Conservation (phyloP, 2,888 invertebrate genomes). For the Meliscaeva auricollis region DNA sequence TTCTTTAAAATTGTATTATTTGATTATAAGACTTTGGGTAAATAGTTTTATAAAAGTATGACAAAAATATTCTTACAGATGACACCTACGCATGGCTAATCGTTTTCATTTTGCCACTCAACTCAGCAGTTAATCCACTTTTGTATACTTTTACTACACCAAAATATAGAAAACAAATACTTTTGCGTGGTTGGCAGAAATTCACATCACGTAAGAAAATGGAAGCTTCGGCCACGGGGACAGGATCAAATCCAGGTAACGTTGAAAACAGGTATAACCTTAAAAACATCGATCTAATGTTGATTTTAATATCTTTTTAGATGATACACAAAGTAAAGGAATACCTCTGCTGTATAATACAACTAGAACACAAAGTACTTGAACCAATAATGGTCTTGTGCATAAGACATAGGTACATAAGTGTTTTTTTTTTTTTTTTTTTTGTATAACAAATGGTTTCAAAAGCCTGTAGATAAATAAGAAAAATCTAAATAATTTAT, state of each 20-base stretch:
- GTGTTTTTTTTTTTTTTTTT: not conserved
- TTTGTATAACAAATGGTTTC: conserved; percentile 39
- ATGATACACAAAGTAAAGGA: conserved; percentile 69
- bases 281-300: not conserved
- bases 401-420: too few relatives aligned
- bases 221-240: conserved; percentile 81
- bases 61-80: conserved; percentile 82
- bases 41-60: too few relatives aligned
- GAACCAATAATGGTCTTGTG: not conserved
- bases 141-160: conserved; percentile 89
- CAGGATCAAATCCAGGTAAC: conserved; percentile 81
- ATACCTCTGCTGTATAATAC: conserved; percentile 68
- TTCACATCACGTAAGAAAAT: conserved; percentile 82
- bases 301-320: conserved; percentile 25
- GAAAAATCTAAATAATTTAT: not conserved
- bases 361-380: conserved; percentile 64
- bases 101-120: conserved; percentile 88
- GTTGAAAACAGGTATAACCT: too few relatives aligned
- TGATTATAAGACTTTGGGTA: too few relatives aligned
- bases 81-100: conserved; percentile 88
- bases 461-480: not conserved
- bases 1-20: too few relatives aligned
- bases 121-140: conserved; percentile 88
- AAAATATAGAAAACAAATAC: conserved; percentile 86
- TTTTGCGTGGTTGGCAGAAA: conserved; percentile 83